Base-by-base conservation (phyloP, 1,140 invertebrate genomes). In the Drosophila pruinosa region DNA sequence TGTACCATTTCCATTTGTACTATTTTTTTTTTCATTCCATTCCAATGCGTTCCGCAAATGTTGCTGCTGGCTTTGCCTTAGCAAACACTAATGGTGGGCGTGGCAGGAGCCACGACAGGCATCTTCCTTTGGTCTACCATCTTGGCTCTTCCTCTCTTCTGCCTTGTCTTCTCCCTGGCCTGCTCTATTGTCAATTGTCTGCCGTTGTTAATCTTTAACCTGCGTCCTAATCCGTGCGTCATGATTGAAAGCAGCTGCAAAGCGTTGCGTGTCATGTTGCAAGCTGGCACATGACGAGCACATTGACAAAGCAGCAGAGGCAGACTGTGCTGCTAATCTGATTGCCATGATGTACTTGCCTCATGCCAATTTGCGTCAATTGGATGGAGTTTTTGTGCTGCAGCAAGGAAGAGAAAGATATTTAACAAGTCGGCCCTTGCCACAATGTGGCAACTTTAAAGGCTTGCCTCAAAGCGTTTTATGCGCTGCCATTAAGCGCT, bases 171-270 rank as follows among this genome's bases (percentile, higher is more conserved):
- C 3, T 39, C 3, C 17, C 38, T 41, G 2, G 2, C 1, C 8
- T 26, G 17, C 47, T 22, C 26, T 34, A 15, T 41, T 21, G 36
- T 63, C 19, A 53, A 15, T 52, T 61, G 43, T 21, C 19, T 74
- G 74, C 24, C 56, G 56, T 86, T 80, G 72, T 73, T 86, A 85
- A 79, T 85, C 80, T 86, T 85, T 79, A 86, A 80, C 80, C 76
- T 73, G 76, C 67, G 76, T 80, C 61, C 80, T 85, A 85, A 86
- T 85, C 80, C 80, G 80, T 86, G 80, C 80, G 80, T 85, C 80
- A 85, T 85, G 81, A 85, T 85, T 85, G 76, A 85, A 85, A 65
- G 78, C 78, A 82, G 78, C 78, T 77, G 72, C 78, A 82, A 58
- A 78, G 53, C 71, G 57, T 62, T 78, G 80, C 63, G 67, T 76